Percentiles rank a stretch among this genome's conserved stretches.
phyloP scores from a whole-genome alignment of 2,113 vertebrate genomes.

The Oxyruncus cristatus region DNA sequence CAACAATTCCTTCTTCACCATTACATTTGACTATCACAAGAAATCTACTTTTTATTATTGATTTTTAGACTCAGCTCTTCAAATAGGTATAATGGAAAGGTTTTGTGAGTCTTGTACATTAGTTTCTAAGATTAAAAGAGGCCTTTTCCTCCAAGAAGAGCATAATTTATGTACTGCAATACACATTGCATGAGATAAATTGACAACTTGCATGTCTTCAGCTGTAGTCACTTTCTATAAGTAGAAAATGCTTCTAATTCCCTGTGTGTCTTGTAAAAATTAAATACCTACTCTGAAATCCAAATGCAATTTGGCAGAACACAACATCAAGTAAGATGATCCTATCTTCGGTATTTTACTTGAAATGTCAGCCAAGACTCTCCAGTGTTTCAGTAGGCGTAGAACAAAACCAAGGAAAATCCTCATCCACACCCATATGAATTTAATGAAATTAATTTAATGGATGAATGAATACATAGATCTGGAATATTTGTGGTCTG shows the following conservation, averaged over 20 bases:
- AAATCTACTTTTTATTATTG: not conserved
- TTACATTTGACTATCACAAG: not conserved
- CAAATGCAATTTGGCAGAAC: conserved; percentile 26
- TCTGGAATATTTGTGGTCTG: not conserved
- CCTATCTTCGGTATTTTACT: not conserved
- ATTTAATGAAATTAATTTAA: conserved; percentile 10
- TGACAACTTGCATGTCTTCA: not conserved
- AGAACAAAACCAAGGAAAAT: conserved; percentile 5
- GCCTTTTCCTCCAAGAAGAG: not conserved
- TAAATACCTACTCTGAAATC: conserved; percentile 15
- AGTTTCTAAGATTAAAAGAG: not conserved
- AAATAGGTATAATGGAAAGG: not conserved
- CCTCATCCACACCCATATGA: not conserved
- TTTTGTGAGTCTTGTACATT: not conserved
- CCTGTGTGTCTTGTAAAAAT: not conserved
- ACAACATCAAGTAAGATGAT: not conserved
- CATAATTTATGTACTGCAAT: not conserved
- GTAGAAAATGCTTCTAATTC: conserved; percentile 9
- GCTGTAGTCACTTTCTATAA: not conserved
- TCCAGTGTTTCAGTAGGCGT: not conserved
- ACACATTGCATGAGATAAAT: conserved; percentile 1
- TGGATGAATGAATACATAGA: not conserved
- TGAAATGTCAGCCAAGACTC: conserved; percentile 26
- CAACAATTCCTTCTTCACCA: not conserved
- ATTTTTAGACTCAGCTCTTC: not conserved